A percentile compares a stretch with the other conserved stretches of the same genome.
phyloP scores from a whole-genome alignment of 2,888 invertebrate species.

The Eupithecia vulgata region DNA sequence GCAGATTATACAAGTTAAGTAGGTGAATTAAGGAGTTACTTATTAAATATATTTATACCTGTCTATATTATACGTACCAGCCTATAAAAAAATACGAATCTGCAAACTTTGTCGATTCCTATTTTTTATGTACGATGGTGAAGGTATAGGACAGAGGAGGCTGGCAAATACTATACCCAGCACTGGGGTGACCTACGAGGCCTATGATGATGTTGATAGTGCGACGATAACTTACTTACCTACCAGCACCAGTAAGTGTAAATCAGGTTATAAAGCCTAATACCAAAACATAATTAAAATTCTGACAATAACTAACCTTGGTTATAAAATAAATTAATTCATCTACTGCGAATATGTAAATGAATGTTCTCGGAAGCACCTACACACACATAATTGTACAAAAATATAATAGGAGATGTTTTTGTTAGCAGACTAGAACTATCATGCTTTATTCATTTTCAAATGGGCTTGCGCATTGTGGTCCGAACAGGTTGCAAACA shows the following conservation, averaged over 20 bases:
- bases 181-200: too few relatives aligned
- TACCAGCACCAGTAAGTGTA: conserved; percentile 8
- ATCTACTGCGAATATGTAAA: conserved; percentile 37
- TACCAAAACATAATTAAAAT: conserved; percentile 20
- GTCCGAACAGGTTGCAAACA: conserved; percentile 61
- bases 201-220: neutral
- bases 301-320: conserved; percentile 32
- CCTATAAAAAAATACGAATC: neutral
- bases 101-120: neutral
- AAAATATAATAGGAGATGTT: conserved; percentile 31
- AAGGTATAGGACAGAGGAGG: too few relatives aligned
- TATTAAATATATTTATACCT: neutral
- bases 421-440: conserved; percentile 35
- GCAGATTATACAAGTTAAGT: neutral
- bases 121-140: neutral
- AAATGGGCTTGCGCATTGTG: conserved; percentile 38
- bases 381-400: conserved; percentile 28
- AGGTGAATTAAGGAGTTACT: neutral
- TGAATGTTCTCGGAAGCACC: conserved; percentile 34
- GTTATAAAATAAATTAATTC: conserved; percentile 33
- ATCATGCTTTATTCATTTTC: conserved; percentile 44
- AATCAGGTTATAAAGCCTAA: conserved; percentile 13
- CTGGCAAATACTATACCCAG: too few relatives aligned
- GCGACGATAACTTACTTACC: neutral
- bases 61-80: neutral